Evolutionary conservation across 2,797 vertebrate species (phyloP), one percentile per base, ranked within the genome.

Genomic region (Lycodopsis pacificus): DNA sequence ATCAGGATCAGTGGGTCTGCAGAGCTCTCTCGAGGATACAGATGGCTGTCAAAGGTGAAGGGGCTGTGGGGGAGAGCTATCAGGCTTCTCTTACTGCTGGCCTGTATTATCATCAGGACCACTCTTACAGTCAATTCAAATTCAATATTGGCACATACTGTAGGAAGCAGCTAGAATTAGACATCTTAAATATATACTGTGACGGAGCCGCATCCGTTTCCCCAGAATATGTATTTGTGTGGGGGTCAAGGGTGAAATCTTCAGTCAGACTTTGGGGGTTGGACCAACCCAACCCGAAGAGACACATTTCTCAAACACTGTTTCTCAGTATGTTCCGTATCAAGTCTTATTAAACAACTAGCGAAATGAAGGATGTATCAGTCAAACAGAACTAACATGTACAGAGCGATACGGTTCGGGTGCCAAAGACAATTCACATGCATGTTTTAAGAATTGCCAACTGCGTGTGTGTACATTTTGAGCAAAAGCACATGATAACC

Each of bases 1-100:
- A 95, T 96, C 90, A 92, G 90, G 87, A 91, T 85, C 94, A 94
- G 81, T 54, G 25, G 65, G 81, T 86, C 76, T 79, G 76, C 69
- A 72, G 79, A 80, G 81, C 81, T 86, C 85, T 88, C 84, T 80
- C 2, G 5, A 46, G 77, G 74, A 88, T 88, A 85, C 81, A 83
- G 88, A 92, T 88, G 82, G 79, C 66, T 80, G 84, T 73, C 42
- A 36, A n/a, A 20, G 17, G 46, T 40, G 68, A 27, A 40, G 62
- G 72, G 48, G 22, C 49, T n/a, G 19, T n/a, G 69, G 62, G 30
- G 68, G 40, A 17, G 38, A 17, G 62, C 42, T 46, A 73, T 73
- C 69, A 57, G 64, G 63, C 65, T 66, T 75, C 40, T 81, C 59
- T 79, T 85, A 84, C 76, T 82, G 73, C 66, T 79, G 80, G 65